Percentiles rank a stretch among this genome's conserved stretches.
phyloP scores from a whole-genome alignment of 2,888 invertebrate genomes.

The Philopedon plagiatum region DNA sequence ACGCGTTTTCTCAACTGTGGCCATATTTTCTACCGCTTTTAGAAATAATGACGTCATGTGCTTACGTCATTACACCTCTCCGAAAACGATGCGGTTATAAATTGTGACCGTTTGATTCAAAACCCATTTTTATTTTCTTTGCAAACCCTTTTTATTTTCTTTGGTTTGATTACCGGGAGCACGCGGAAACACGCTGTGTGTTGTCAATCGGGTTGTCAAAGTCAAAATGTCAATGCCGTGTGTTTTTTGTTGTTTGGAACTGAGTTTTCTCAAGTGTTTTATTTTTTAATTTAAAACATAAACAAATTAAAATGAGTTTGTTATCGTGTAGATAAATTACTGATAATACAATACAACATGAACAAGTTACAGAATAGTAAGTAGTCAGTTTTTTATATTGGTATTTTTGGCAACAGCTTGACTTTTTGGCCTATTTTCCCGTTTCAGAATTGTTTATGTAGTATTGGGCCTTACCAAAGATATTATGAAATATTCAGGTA shows the following conservation, averaged over 20 bases:
- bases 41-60: too few relatives aligned
- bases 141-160: too few relatives aligned
- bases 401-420: constrained; percentile 22
- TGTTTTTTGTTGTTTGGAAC: constrained; percentile 21
- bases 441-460: neutral
- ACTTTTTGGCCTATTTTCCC: constrained; percentile 27
- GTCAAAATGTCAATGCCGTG: constrained; percentile 22
- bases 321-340: constrained; percentile 36
- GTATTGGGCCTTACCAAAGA: too few relatives aligned
- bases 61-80: too few relatives aligned
- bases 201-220: neutral
- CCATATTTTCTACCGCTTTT: too few relatives aligned
- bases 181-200: too few relatives aligned
- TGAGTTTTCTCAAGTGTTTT: constrained; percentile 17
- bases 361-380: constrained; percentile 60
- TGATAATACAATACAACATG: constrained; percentile 51
- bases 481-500: too few relatives aligned
- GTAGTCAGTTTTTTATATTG: constrained; percentile 36
- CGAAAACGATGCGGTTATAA: too few relatives aligned
- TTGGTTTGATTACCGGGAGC: too few relatives aligned
- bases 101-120: too few relatives aligned
- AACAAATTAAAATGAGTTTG: constrained; percentile 40
- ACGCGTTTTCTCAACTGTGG: too few relatives aligned
- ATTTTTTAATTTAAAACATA: constrained; percentile 31
- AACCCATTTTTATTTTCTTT: too few relatives aligned